These are phyloP conservation scores for Drosophila tropicalis DNA, from an alignment of 1,140 invertebrate genomes.

Conservation along the genomic window DNA sequence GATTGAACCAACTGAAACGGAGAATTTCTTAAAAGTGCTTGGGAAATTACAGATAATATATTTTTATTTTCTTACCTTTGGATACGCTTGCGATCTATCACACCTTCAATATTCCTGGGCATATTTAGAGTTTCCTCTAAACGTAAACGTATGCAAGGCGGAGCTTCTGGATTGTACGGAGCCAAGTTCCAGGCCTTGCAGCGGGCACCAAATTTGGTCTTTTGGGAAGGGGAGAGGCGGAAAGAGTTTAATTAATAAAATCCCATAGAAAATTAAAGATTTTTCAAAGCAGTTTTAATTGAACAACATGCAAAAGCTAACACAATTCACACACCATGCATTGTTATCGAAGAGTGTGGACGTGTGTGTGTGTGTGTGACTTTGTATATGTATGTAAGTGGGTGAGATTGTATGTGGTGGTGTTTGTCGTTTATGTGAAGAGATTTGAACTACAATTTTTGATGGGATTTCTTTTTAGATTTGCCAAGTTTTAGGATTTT, in stretches of 20 bases:
- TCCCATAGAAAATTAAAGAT: neutral
- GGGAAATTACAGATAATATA: neutral
- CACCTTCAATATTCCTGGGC: constrained; percentile 60
- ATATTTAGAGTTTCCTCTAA: constrained; percentile 85
- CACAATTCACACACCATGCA: constrained; percentile 58
- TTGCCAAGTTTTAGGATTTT: constrained; percentile 20
- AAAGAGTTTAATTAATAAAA: neutral
- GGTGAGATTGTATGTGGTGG: neutral
- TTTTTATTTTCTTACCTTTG: constrained; percentile 53
- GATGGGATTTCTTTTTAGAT: constrained; percentile 19
- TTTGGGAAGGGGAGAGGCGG: constrained; percentile 26
- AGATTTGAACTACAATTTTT: neutral
- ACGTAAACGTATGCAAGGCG: constrained; percentile 85
- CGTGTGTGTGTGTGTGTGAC: constrained; percentile 13
- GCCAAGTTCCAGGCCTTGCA: constrained; percentile 88
- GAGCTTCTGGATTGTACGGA: constrained; percentile 84
- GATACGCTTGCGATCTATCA: constrained; percentile 78
- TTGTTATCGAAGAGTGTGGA: neutral
- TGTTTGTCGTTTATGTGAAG: neutral
- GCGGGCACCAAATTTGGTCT: constrained; percentile 89
- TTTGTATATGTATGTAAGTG: constrained; percentile 21
- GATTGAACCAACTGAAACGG: constrained; percentile 81
- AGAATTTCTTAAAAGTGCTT: neutral
- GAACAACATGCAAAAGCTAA: constrained; percentile 61
- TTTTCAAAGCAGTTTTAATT: neutral